Evolutionary conservation across 2,797 vertebrate genomes (phyloP).

Genomic region (Apogon hyalosoma): DNA sequence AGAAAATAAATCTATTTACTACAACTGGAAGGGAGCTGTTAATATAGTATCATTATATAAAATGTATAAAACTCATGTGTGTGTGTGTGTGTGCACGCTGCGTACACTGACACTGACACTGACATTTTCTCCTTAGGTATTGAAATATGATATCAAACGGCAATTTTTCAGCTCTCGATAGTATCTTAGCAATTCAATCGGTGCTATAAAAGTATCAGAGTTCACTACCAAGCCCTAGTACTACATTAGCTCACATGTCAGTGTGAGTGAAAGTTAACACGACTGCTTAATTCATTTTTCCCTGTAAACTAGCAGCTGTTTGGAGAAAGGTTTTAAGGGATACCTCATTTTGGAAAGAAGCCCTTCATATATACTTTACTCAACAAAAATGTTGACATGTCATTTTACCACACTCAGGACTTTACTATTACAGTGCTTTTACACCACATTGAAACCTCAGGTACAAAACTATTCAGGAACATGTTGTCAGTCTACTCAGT

Average conservation of each 20-base stretch:
- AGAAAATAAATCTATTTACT: no score
- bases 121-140: no score
- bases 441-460: slow-evolving; percentile 80
- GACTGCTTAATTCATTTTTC: slow-evolving; percentile 3
- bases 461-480: slow-evolving; percentile 83
- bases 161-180: no score
- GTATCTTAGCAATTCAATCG: no score
- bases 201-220: no score
- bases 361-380: slow-evolving; percentile 50
- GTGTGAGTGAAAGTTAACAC: slow-evolving; percentile 5
- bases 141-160: no score
- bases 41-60: no score
- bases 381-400: slow-evolving; percentile 61
- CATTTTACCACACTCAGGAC: slow-evolving; percentile 78
- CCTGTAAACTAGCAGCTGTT: slow-evolving; percentile 34
- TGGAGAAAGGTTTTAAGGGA: slow-evolving; percentile 34
- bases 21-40: no score
- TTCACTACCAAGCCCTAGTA: no score
- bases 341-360: slow-evolving; percentile 64
- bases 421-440: slow-evolving; percentile 72
- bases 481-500: slow-evolving; percentile 79
- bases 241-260: slow-evolving; percentile 11
- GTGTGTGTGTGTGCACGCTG: no score
- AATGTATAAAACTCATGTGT: no score
- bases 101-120: no score